Evolutionary conservation across 2,888 invertebrate genomes (phyloP).

Genomic region (Halictus ligatus): DNA sequence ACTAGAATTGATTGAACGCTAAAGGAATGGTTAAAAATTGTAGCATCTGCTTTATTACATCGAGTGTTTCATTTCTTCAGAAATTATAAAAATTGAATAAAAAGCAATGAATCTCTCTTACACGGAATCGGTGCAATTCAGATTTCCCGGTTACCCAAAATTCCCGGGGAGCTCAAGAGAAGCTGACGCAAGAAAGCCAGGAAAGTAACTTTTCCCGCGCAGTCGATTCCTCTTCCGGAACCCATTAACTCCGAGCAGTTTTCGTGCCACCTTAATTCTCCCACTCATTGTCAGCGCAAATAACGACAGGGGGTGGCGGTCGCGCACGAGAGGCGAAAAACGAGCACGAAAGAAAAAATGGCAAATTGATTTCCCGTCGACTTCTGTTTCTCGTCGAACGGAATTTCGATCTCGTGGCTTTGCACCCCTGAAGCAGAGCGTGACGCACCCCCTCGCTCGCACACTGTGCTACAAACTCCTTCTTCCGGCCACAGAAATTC

Average conservation of each 20-base stretch:
- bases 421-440: background rate
- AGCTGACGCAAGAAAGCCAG: background rate
- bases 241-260: background rate
- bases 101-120: background rate
- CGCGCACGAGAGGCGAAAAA: background rate
- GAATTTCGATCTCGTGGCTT: conserved; percentile 11
- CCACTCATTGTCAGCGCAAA: conserved; percentile 9
- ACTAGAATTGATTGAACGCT: too few species aligned
- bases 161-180: background rate
- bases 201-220: background rate
- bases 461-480: background rate
- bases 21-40: too few species aligned
- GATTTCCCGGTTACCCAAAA: background rate
- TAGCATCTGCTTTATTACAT: too few species aligned
- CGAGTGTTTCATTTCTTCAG: too few species aligned
- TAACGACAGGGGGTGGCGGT: background rate
- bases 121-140: background rate
- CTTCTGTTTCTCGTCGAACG: background rate
- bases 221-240: conserved; percentile 7
- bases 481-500: background rate
- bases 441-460: background rate
- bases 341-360: background rate
- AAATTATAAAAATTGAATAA: too few species aligned
- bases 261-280: conserved; percentile 7
- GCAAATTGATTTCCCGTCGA: conserved; percentile 9